These are phyloP conservation scores for Cynopterus brachyotis DNA, from an alignment of 2,113 vertebrate genomes.

Conservation along the genomic window DNA sequence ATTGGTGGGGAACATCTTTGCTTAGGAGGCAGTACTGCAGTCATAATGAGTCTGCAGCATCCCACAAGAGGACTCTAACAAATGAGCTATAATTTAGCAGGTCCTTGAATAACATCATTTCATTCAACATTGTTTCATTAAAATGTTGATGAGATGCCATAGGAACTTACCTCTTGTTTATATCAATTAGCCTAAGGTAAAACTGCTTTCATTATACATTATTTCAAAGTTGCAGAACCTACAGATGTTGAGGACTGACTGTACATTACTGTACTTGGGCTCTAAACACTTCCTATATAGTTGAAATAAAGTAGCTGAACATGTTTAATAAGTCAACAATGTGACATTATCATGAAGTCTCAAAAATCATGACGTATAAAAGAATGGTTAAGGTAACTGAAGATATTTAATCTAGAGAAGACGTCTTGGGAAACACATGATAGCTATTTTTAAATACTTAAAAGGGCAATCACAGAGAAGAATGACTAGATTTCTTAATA, in stretches of 20 bases:
- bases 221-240: not conserved
- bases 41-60: not conserved
- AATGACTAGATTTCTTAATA: slow-evolving; percentile 69
- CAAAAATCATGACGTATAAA: slow-evolving; percentile 75
- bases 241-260: not conserved
- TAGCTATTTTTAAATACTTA: slow-evolving; percentile 74
- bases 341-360: slow-evolving; percentile 58
- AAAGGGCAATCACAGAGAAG: slow-evolving; percentile 66
- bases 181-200: not conserved
- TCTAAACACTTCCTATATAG: slow-evolving; percentile 50
- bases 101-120: not conserved
- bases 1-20: not conserved
- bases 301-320: slow-evolving; percentile 43
- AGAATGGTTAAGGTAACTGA: slow-evolving; percentile 76
- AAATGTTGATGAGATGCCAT: not conserved
- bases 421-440: slow-evolving; percentile 71
- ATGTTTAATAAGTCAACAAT: slow-evolving; percentile 57
- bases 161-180: not conserved
- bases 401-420: slow-evolving; percentile 79
- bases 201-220: not conserved
- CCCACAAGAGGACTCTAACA: slow-evolving; percentile 14
- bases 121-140: not conserved
- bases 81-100: not conserved
- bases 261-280: not conserved
- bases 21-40: not conserved